Conservation (phyloP, 2,113 vertebrate genomes). For the Bufo bufo region DNA sequence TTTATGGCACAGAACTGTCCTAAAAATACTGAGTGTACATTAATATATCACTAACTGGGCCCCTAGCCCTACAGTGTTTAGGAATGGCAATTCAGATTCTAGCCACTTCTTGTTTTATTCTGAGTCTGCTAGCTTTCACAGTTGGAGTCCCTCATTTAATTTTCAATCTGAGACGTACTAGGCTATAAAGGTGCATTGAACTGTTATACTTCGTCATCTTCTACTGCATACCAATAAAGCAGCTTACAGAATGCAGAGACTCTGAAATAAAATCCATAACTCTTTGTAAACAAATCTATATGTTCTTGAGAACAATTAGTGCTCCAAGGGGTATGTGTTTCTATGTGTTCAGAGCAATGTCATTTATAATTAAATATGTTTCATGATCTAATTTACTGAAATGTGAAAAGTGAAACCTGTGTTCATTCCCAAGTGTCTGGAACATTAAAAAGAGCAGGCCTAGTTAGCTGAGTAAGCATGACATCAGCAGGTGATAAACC, state of each 20-base stretch:
- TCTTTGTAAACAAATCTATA: constrained; percentile 52
- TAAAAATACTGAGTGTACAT: constrained; percentile 34
- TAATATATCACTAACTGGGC: constrained; percentile 46
- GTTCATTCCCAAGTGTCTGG: constrained; percentile 5
- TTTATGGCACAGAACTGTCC: neutral
- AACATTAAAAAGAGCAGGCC: neutral
- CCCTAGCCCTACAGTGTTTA: neutral
- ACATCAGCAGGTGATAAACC: neutral
- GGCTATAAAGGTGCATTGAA: constrained; percentile 43
- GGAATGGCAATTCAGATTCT: constrained; percentile 42
- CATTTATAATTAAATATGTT: constrained; percentile 48
- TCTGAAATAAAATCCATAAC: constrained; percentile 55
- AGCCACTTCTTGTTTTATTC: constrained; percentile 41
- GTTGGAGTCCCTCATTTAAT: constrained; percentile 49
- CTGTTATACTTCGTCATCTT: constrained; percentile 48
- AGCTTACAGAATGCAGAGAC: constrained; percentile 29
- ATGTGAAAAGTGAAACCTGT: constrained; percentile 26
- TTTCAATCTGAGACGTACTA: constrained; percentile 36
- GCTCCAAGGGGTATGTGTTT: constrained; percentile 38
- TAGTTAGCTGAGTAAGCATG: neutral
- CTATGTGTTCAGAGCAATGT: constrained; percentile 39
- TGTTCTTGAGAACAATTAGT: constrained; percentile 51
- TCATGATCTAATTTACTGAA: constrained; percentile 50
- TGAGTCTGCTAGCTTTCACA: constrained; percentile 34
- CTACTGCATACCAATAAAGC: constrained; percentile 52